These are phyloP conservation scores for Aphodius granarius DNA, from an alignment of 2,888 invertebrate genomes.

Conservation along the genomic window DNA sequence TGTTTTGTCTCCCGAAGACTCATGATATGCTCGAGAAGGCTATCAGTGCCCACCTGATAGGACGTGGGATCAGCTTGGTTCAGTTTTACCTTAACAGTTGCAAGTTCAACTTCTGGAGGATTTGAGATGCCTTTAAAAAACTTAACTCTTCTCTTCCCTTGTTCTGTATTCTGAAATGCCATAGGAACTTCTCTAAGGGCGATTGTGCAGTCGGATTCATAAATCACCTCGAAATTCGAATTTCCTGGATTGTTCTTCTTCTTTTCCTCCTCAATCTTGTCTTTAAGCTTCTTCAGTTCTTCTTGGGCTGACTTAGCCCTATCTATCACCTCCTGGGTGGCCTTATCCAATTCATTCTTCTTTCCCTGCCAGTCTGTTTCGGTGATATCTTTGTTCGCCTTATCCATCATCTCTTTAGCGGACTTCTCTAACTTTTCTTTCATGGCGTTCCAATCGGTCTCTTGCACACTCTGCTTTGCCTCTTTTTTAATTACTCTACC, in stretches of 20 bases:
- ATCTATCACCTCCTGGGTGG: neutral
- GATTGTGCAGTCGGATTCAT: neutral
- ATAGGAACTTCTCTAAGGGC: neutral
- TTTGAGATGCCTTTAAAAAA: neutral
- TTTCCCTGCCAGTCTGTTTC: neutral
- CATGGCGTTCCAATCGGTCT: neutral
- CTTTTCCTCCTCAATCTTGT: neutral
- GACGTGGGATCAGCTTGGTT: neutral
- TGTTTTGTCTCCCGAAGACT: neutral
- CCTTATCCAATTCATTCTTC: neutral
- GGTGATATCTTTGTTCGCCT: too few species aligned
- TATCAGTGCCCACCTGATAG: neutral
- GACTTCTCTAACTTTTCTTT: neutral
- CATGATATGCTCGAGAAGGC: neutral
- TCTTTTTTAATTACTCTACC: neutral
- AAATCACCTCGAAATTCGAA: too few species aligned
- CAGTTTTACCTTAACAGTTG: neutral
- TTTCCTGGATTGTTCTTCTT: too few species aligned
- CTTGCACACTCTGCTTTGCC: neutral
- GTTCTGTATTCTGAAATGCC: neutral
- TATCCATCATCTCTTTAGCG: neutral
- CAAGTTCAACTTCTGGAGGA: neutral
- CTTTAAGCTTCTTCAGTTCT: neutral
- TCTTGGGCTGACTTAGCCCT: neutral
- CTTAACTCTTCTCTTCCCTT: neutral